Conservation (phyloP, 1,140 invertebrate species). For the Halyomorpha halys region DNA sequence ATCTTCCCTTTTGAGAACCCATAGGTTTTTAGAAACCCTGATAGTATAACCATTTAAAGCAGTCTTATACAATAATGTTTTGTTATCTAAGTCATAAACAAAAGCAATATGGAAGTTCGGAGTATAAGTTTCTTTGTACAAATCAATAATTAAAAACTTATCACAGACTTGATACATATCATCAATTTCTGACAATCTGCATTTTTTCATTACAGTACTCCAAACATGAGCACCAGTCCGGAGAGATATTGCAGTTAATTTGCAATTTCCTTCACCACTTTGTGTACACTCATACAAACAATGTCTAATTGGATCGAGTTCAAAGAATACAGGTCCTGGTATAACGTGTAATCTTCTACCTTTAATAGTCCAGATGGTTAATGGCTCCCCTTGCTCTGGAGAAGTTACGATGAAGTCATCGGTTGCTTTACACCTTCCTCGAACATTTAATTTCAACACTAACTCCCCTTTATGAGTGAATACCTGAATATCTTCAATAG, state of each 20-base stretch:
- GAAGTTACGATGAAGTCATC: slow-evolving; percentile 1
- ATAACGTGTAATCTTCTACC: background rate
- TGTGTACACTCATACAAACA: background rate
- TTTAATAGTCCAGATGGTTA: background rate
- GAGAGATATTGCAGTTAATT: background rate
- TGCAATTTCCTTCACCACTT: background rate
- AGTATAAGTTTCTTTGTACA: background rate
- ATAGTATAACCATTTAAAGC: background rate
- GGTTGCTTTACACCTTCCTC: background rate
- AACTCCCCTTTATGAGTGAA: background rate
- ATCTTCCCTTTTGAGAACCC: slow-evolving; percentile 7
- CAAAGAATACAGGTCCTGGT: background rate
- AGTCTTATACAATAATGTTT: background rate
- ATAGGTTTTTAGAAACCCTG: background rate
- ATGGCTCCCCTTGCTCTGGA: background rate
- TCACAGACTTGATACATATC: slow-evolving; percentile 2
- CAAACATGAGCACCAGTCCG: background rate
- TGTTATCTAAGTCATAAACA: background rate
- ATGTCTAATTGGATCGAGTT: background rate
- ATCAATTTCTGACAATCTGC: background rate
- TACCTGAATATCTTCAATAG: background rate
- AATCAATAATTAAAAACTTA: slow-evolving; percentile 2
- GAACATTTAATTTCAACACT: background rate
- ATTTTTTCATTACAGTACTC: background rate
- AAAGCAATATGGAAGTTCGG: background rate